Base-by-base conservation (phyloP, 2,888 invertebrate genomes). In the Caenorhabditis macrosperma region DNA sequence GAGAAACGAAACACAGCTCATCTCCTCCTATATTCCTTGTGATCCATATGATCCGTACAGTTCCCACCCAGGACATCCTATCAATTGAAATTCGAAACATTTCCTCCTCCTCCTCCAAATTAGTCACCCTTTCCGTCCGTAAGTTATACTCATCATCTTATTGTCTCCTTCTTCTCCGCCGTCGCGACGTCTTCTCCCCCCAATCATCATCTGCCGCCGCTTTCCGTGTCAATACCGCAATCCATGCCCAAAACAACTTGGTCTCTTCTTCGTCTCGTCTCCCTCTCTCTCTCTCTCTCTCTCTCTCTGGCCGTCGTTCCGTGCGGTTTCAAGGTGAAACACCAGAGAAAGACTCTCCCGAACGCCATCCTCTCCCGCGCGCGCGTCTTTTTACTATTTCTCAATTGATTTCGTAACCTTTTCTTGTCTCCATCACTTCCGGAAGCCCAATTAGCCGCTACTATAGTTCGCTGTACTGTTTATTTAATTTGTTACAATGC, bases 171-270 rank as follows among this genome's bases (percentile, higher is more conserved):
- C 52, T 44, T 30, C 20, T n/a, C n/a, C n/a, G n/a, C n/a, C n/a
- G n/a, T n/a, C n/a, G n/a, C n/a, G n/a, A n/a, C n/a, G n/a, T n/a
- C 67, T 12, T 24, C 48, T 60, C 50, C 60, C 50, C 52, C 26
- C 57, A n/a, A n/a, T n/a, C n/a, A n/a, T n/a, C n/a, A n/a, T 22
- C 12, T 50, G 28, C 28, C 33, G 28, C 33, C 60, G 41, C 46
- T 77, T 68, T 59, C 52, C 61, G 38, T 67, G 64, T 64, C 74
- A 71, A 54, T 64, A 67, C 60, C 76, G 46, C 81, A 54, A 59
- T 71, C 61, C 30, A 44, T 76, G 20, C 20, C 24, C 41, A 22
- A n/a, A 35, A 38, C 57, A 24, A 35, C 30, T 2, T n/a, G n/a
- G n/a, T n/a, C n/a, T n/a, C n/a, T n/a, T n/a, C n/a, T n/a, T n/a